These are phyloP conservation scores for Miltochrista miniata DNA, from an alignment of 2,888 invertebrate genomes.

Conservation along the genomic window DNA sequence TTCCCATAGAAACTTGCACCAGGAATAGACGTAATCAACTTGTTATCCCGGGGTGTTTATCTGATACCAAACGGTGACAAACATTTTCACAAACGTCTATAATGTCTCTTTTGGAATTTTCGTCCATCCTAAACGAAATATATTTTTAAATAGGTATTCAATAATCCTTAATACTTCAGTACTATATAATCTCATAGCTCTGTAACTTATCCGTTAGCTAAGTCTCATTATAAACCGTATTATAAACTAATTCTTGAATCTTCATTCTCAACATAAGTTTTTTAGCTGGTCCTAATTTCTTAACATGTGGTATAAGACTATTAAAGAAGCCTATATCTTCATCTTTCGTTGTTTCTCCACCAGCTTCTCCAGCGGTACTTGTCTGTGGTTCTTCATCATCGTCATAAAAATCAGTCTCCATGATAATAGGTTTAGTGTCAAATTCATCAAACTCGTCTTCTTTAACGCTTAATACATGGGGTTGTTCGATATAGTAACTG, in stretches of 20 bases:
- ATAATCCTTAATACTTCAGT: not conserved
- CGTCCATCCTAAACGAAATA: not conserved
- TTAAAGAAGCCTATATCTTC: constrained; percentile 78
- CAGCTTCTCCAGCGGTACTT: constrained; percentile 37
- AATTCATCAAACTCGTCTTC: constrained; percentile 79
- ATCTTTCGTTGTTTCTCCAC: constrained; percentile 57
- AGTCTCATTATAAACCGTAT: constrained; percentile 73
- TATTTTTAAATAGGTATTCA: not conserved
- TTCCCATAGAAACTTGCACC: too few relatives aligned
- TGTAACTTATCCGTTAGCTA: constrained; percentile 24
- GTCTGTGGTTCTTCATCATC: constrained; percentile 71
- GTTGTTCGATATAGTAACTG: constrained; percentile 55
- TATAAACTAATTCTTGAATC: constrained; percentile 76
- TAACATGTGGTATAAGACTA: constrained; percentile 74
- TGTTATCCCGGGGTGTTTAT: too few relatives aligned
- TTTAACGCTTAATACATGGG: constrained; percentile 47
- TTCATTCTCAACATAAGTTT: constrained; percentile 78
- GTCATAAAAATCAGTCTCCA: constrained; percentile 77
- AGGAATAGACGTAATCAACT: too few relatives aligned
- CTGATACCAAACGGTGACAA: too few relatives aligned
- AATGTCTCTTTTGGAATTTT: not conserved
- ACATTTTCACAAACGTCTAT: too few relatives aligned
- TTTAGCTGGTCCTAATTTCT: constrained; percentile 73
- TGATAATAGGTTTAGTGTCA: constrained; percentile 74
- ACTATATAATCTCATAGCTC: constrained; percentile 5